Conservation (phyloP, 2,113 vertebrate genomes). For the Podilymbus podiceps region DNA sequence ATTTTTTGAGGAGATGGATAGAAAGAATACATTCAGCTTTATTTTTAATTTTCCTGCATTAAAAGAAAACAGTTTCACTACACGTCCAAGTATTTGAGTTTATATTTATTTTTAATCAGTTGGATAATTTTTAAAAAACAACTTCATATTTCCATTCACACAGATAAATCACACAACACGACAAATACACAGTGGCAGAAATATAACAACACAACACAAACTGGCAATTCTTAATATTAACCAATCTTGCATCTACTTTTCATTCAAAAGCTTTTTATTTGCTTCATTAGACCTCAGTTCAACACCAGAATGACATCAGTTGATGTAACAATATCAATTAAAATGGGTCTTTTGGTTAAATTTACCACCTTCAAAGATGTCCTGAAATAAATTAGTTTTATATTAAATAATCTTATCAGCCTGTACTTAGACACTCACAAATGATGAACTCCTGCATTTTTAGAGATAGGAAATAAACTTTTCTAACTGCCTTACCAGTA, state of each 20-base stretch:
- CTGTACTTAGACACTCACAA: neutral
- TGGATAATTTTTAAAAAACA: neutral
- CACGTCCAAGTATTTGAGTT: neutral
- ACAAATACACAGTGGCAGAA: neutral
- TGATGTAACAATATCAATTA: neutral
- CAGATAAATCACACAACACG: neutral
- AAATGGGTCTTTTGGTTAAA: neutral
- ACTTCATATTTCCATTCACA: neutral
- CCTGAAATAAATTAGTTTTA: neutral
- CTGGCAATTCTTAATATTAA: neutral
- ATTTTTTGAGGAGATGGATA: neutral
- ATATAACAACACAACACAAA: neutral
- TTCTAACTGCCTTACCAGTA: neutral
- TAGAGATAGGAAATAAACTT: neutral
- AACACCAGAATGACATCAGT: neutral
- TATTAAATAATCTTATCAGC: neutral
- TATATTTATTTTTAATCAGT: neutral
- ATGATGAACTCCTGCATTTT: accelerated
- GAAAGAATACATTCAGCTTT: neutral
- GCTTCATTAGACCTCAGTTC: neutral
- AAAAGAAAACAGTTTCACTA: neutral
- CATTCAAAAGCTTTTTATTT: neutral
- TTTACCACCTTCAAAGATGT: neutral
- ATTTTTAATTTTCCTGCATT: neutral
- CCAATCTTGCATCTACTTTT: neutral